Evolutionary conservation across 2,888 invertebrate genomes (phyloP), one percentile per base, ranked within the genome.

Genomic region (Harmothoe impar): DNA sequence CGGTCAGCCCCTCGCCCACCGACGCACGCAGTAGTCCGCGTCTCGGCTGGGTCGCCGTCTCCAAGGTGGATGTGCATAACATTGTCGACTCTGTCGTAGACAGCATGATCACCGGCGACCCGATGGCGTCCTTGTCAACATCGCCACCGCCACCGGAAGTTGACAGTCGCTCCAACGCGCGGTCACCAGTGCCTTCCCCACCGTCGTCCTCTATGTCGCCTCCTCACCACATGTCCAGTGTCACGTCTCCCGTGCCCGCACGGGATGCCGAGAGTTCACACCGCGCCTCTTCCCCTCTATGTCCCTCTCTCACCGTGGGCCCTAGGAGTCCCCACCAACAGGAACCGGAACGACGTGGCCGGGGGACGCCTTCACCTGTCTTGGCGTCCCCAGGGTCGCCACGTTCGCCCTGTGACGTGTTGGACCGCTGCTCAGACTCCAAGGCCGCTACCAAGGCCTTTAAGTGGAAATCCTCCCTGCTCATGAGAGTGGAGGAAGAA

Each of bases 31-130:
- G 81, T 25, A 43, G 62, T 25, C 62, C 68, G 68, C 62, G 62
- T 15, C 91, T 89, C 10, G 89, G 91, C 35, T 91, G 91, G 91
- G 89, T 91, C 15, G 89, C 89, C 25, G 68, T 91, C 89, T 89
- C 89, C 52, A 91, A 91, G 72, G 84, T 54, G 31, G 89, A 91
- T 29, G 84, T 91, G 17, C 91, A 89, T 54, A 91, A 54, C 52
- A 91, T 91, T 52, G 89, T 91, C 77, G 91, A 89, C 86, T 89
- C 91, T 0, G 91, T 91, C 35, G 86, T 91, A 12, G 77, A 62
- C 56, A 89, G 68, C 51, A 91, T 91, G 91, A 91, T 91, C 56
- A 31, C 33, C 5, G 72, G 62, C n/a, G 90, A 62, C 20, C 20
- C n/a, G 20, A 7, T 43, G 29, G 15, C 89, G 62, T 62, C 62